Evolutionary conservation across 2,797 vertebrate species (phyloP).

Genomic region (Phoeniculus purpureus): DNA sequence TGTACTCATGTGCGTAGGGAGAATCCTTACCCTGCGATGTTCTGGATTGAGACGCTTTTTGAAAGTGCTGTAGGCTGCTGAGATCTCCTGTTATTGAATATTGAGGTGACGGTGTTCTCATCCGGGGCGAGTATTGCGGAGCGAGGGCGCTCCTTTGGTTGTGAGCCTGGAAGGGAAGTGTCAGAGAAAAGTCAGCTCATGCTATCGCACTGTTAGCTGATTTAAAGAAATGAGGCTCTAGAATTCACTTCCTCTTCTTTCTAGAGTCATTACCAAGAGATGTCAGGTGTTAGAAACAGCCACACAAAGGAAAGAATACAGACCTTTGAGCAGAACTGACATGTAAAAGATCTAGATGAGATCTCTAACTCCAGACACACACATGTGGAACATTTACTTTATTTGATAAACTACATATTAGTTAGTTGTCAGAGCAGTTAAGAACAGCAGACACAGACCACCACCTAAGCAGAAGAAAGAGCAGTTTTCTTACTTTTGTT

Average conservation of each 20-base stretch:
- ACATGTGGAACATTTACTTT: not conserved
- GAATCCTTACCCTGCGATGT: slow-evolving; percentile 91
- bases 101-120: slow-evolving; percentile 76
- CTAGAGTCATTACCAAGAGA: not conserved
- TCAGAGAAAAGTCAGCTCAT: not conserved
- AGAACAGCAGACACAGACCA: not conserved
- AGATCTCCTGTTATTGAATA: slow-evolving; percentile 82
- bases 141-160: slow-evolving; percentile 90
- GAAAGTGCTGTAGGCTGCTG: slow-evolving; percentile 88
- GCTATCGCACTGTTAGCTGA: rapidly evolving
- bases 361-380: not conserved
- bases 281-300: not conserved
- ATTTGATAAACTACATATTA: not conserved
- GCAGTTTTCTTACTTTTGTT: slow-evolving; percentile 85
- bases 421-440: not conserved
- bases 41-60: slow-evolving; percentile 97
- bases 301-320: rapidly evolving
- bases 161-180: slow-evolving; percentile 77
- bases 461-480: not conserved
- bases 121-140: slow-evolving; percentile 90
- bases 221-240: not conserved
- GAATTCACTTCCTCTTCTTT: not conserved
- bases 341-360: not conserved
- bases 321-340: not conserved
- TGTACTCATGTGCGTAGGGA: rapidly evolving